Evolutionary conservation across 1,140 invertebrate species (phyloP).

Genomic region (Chrysopa pallens): DNA sequence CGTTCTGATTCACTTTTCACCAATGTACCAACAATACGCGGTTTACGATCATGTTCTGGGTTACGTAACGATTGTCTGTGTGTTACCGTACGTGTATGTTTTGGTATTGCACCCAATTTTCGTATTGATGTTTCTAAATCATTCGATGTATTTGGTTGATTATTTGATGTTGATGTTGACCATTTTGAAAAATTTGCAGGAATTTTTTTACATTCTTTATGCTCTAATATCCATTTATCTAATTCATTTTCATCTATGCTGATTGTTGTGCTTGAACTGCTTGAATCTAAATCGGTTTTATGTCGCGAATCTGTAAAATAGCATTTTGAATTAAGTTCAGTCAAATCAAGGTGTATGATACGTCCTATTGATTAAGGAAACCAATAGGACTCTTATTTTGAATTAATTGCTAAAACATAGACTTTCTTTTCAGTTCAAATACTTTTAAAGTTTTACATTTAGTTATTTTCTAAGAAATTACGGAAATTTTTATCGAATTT

Average conservation of each 20-base stretch:
- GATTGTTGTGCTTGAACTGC: slow-evolving; percentile 1
- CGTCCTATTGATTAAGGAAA: no score
- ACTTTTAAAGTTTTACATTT: no score
- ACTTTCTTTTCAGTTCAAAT: no score
- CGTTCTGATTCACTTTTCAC: slow-evolving; percentile 19
- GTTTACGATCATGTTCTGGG: background rate
- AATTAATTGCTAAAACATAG: no score
- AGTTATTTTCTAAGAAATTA: no score
- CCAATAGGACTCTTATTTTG: no score
- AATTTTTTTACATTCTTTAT: slow-evolving; percentile 16
- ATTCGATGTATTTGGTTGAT: slow-evolving; percentile 1
- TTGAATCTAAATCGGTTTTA: slow-evolving; percentile 1
- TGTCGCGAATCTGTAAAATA: background rate
- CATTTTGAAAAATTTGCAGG: slow-evolving; percentile 5
- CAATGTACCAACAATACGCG: slow-evolving; percentile 1
- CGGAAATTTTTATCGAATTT: no score
- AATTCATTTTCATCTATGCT: background rate
- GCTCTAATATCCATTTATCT: no score
- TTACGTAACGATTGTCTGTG: slow-evolving; percentile 7
- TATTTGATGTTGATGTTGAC: no score
- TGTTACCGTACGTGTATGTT: slow-evolving; percentile 28
- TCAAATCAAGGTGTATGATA: no score
- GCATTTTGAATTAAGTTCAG: no score
- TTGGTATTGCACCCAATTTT: slow-evolving; percentile 55
- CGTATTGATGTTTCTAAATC: slow-evolving; percentile 18